phyloP scores from a whole-genome alignment of 2,113 vertebrate species.

The Condylura cristata region DNA sequence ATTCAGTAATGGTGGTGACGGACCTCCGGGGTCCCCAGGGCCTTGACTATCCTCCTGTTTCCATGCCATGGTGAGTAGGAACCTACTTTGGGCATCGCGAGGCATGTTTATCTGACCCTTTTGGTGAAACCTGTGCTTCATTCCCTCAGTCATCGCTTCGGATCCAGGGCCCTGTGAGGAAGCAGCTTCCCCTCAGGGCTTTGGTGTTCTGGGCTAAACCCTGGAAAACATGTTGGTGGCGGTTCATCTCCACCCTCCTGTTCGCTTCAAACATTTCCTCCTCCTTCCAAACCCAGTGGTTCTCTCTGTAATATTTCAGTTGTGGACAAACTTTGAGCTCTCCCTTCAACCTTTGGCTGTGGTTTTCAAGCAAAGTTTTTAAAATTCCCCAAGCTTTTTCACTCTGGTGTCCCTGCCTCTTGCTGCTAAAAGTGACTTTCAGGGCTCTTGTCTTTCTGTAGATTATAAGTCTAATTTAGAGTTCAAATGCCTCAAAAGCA shows the following conservation, averaged over 20 bases:
- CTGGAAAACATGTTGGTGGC: neutral
- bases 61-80: no score
- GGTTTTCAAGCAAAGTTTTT: conserved; percentile 6
- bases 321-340: neutral
- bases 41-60: no score
- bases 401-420: neutral
- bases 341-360: neutral
- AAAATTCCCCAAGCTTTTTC: neutral
- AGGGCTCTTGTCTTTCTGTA: neutral
- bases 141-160: neutral
- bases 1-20: no score
- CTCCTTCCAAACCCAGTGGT: neutral
- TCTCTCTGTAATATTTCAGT: neutral
- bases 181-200: neutral
- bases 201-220: neutral
- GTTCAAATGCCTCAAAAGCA: neutral
- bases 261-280: neutral
- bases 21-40: no score
- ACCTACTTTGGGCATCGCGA: no score
- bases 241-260: neutral
- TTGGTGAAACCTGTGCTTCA: no score
- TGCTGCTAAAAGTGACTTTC: conserved; percentile 42
- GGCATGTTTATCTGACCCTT: no score
- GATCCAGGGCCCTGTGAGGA: neutral
- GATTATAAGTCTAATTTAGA: neutral